A percentile compares a stretch with the other conserved stretches of the same genome.
Conservation (phyloP, 64 coral and sea anemone species). For the Montipora capricornis region DNA sequence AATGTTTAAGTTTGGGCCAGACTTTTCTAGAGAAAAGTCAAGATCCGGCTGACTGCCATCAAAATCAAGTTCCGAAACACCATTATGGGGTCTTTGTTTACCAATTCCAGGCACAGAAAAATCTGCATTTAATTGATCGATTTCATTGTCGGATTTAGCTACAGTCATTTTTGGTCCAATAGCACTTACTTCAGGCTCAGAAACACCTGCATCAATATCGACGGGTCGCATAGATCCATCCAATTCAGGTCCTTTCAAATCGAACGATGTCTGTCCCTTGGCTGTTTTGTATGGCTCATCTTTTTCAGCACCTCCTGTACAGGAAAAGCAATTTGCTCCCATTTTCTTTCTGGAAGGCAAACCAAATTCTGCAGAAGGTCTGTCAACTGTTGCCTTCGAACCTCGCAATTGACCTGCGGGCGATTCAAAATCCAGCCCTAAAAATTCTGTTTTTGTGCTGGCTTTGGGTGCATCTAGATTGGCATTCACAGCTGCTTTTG, state of each 20-base stretch:
- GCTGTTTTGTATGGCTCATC: slow-evolving; percentile 11
- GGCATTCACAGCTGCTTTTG: background rate
- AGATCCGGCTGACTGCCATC: background rate
- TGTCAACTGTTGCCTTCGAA: background rate
- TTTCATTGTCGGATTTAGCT: no score
- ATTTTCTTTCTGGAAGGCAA: slow-evolving; percentile 17
- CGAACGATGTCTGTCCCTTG: background rate
- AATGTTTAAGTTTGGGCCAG: background rate
- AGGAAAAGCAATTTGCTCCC: background rate
- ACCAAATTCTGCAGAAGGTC: background rate
- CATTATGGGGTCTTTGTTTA: no score
- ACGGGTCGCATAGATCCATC: no score
- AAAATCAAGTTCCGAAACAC: background rate
- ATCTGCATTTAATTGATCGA: no score
- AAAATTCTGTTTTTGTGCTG: background rate
- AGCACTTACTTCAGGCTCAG: no score
- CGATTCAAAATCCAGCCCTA: background rate
- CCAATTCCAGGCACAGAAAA: background rate
- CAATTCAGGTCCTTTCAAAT: no score
- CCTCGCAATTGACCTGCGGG: background rate
- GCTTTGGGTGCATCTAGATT: background rate
- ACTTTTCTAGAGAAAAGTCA: background rate
- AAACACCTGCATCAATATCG: no score
- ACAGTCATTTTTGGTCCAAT: no score
- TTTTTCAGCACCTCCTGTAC: slow-evolving; percentile 12